phyloP scores from a whole-genome alignment of 2,113 vertebrate genomes.

The Dinomys branickii region DNA sequence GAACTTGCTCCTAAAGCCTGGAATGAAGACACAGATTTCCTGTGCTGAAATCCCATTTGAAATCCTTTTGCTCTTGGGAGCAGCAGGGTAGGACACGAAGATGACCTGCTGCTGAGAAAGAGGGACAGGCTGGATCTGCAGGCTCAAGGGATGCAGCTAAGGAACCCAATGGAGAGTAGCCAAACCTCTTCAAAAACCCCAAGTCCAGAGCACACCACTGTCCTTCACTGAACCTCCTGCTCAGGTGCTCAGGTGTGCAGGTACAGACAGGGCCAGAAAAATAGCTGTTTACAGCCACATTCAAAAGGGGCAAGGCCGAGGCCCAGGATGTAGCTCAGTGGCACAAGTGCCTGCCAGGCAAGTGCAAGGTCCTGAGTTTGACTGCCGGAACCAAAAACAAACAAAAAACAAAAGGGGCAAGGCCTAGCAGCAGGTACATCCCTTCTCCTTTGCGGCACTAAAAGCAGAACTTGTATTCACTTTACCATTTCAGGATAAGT shows the following conservation, averaged over 20 bases:
- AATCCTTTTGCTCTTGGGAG: slow-evolving; percentile 28
- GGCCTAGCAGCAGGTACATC: background rate
- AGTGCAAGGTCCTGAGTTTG: no score
- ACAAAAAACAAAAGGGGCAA: background rate
- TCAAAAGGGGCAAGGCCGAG: background rate
- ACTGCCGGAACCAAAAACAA: no score
- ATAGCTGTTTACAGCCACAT: background rate
- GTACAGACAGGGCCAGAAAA: background rate
- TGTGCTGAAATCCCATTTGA: background rate
- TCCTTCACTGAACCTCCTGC: background rate
- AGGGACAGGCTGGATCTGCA: background rate
- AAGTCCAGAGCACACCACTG: background rate
- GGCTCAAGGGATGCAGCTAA: background rate
- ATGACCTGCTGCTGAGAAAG: background rate
- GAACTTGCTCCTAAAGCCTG: background rate
- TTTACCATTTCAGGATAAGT: slow-evolving; percentile 34
- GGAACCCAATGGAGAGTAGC: accelerated
- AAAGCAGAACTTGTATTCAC: background rate
- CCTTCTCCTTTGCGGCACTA: background rate
- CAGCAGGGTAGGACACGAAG: background rate
- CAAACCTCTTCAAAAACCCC: background rate
- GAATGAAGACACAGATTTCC: background rate
- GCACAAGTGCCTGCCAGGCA: no score
- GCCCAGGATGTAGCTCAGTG: no score
- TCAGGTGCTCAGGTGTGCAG: background rate